Base-by-base conservation (phyloP, 2,888 invertebrate genomes). In the Sesia apiformis region DNA sequence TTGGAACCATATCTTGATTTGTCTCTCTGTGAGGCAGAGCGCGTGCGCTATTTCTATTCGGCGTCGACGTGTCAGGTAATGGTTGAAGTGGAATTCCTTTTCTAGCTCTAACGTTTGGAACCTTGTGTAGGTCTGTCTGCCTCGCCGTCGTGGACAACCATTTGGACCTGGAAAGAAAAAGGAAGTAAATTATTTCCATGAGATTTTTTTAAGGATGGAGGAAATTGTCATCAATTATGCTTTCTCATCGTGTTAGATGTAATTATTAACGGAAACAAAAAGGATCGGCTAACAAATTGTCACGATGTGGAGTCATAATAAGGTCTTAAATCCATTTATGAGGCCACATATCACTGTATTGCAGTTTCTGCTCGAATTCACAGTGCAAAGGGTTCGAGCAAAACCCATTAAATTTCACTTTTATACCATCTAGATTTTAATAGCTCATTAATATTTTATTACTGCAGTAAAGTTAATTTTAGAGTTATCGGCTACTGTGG, bases 11-110 rank as follows among this genome's bases (percentile, higher is more conserved):
- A 97, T 97, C 91, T 97, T 97, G 78, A 97, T 98, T 91, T 98
- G 98, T 74, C 98, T 92, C 90, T 98, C 98, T 69, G 98, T 97
- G 71, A 98, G 93, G 85, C 97, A 97, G 58, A 98, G 93, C 56
- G 97, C 97, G 86, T 98, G 98, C 51, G 98, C 98, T 70, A 98
- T 98, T 90, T 98, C 98, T 90, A 98, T 98, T 90, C 98, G 93
- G 84, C 98, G 94, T 81, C 98, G 93, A 79, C 98, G 93, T 70
- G 98, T 98, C 84, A 98, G 92, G 89, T 98, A 98, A 81, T 98
- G 97, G 90, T 98, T 98, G 91, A 97, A 98, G 81, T 98, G 97
- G 91, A 98, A 98, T 91, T 98, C 98, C 90, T 98, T 98, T 88
- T 98, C 98, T 87, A 98, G 92, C 84, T 98, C 98, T 89, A 98